Conservation (phyloP, 2,797 vertebrate genomes). For the Urosaurus nigricauda region DNA sequence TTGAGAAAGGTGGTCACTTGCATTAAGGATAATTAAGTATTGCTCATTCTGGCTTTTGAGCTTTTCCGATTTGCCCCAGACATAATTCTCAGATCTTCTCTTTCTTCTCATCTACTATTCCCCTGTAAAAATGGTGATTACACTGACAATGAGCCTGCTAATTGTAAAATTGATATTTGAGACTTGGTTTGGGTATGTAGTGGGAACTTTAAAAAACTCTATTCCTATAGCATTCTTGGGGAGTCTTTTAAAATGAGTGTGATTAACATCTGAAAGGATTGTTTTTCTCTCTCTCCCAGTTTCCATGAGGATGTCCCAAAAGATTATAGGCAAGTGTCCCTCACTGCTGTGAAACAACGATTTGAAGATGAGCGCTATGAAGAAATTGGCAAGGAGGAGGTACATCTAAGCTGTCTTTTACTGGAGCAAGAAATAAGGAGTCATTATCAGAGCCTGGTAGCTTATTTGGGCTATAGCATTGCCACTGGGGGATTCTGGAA, state of each 20-base stretch:
- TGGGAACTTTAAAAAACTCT: neutral
- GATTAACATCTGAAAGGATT: neutral
- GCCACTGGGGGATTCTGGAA: neutral
- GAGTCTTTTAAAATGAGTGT: neutral
- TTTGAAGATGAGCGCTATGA: constrained; percentile 92
- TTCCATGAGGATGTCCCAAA: constrained; percentile 94
- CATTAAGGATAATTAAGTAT: neutral
- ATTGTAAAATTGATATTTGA: neutral
- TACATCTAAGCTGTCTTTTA: constrained; percentile 59
- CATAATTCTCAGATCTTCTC: neutral
- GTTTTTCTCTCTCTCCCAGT: constrained; percentile 72
- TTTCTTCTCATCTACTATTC: neutral
- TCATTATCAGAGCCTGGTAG: neutral
- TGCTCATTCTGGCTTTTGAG: neutral
- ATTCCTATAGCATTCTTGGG: neutral
- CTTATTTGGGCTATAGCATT: no score
- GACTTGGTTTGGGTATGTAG: neutral
- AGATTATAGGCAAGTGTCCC: constrained; percentile 93
- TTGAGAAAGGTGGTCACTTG: neutral
- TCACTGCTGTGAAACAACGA: constrained; percentile 94
- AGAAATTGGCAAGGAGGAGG: constrained; percentile 91
- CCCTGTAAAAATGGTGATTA: neutral
- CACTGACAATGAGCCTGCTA: neutral
- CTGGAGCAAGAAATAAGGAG: neutral
- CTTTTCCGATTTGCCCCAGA: neutral